Conservation (phyloP, 2,113 vertebrate genomes). For the Hemicordylus capensis region DNA sequence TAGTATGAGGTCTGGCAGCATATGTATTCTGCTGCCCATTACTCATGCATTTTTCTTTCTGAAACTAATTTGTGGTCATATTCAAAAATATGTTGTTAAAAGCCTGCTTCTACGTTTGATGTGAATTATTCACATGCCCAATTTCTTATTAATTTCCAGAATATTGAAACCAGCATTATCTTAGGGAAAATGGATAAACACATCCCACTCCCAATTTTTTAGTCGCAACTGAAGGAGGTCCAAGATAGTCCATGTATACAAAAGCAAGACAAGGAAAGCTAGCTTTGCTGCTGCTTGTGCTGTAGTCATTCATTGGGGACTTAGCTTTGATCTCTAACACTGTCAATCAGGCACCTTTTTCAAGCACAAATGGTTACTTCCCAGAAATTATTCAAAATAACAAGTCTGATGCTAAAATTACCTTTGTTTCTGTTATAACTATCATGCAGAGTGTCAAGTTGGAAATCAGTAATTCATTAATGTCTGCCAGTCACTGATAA, state of each 20-base stretch:
- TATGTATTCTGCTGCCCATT: rapidly evolving
- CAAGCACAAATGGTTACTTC: conserved; percentile 19
- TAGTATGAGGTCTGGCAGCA: neutral
- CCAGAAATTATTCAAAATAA: conserved; percentile 20
- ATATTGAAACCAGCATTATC: neutral
- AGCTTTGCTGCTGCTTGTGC: neutral
- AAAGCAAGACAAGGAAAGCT: neutral
- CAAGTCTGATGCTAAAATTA: conserved; percentile 14
- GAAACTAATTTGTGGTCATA: rapidly evolving
- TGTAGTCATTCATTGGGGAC: rapidly evolving
- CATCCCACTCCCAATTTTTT: neutral
- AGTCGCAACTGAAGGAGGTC: neutral
- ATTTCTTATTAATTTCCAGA: neutral
- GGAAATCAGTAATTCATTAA: conserved; percentile 35
- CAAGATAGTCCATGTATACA: neutral
- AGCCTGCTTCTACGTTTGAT: rapidly evolving
- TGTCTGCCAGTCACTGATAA: conserved; percentile 18
- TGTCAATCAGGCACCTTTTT: conserved; percentile 13
- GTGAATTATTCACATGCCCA: neutral
- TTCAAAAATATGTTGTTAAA: rapidly evolving
- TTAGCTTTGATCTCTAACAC: neutral
- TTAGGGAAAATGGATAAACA: neutral
- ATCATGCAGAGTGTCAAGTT: neutral
- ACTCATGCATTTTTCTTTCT: neutral
- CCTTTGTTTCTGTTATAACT: conserved; percentile 37